phyloP scores from a whole-genome alignment of 2,888 invertebrate genomes.

The Clusia tigrina region DNA sequence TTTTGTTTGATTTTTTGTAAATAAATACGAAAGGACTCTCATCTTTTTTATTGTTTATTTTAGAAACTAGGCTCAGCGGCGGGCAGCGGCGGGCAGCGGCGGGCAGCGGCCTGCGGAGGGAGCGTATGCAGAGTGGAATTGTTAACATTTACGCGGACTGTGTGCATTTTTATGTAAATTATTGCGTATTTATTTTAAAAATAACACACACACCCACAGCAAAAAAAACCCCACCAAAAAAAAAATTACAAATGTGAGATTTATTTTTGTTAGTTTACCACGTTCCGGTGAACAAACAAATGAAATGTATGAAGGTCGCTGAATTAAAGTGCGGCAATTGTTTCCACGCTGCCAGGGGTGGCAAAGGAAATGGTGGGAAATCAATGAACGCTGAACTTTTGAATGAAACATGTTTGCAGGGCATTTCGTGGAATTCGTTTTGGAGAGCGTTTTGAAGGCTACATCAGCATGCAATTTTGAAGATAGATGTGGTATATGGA shows the following conservation, averaged over 20 bases:
- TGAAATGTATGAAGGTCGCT: neutral
- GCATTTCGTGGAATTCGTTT: too few relatives aligned
- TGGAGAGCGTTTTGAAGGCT: too few relatives aligned
- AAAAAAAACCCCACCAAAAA: neutral
- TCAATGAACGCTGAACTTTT: too few relatives aligned
- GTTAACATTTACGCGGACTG: slow-evolving; percentile 5
- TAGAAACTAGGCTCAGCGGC: neutral
- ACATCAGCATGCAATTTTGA: too few relatives aligned
- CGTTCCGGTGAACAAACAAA: neutral
- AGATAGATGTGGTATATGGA: too few relatives aligned
- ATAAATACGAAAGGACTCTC: neutral
- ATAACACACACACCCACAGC: neutral
- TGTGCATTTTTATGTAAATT: slow-evolving; percentile 8
- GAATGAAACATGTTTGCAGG: too few relatives aligned
- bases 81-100: neutral
- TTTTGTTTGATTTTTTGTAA: slow-evolving; percentile 1
- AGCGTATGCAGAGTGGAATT: neutral
- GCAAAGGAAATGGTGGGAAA: too few relatives aligned
- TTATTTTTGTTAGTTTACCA: slow-evolving; percentile 6
- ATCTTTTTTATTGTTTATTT: neutral
- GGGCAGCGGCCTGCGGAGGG: neutral
- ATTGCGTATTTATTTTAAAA: neutral
- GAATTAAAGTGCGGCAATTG: neutral
- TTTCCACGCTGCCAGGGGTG: neutral
- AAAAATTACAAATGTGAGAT: neutral